Percentiles rank a stretch among this genome's conserved stretches.
These are phyloP conservation scores for Aulostomus chinensis DNA, from an alignment of 2,797 vertebrate genomes.

Conservation along the genomic window DNA sequence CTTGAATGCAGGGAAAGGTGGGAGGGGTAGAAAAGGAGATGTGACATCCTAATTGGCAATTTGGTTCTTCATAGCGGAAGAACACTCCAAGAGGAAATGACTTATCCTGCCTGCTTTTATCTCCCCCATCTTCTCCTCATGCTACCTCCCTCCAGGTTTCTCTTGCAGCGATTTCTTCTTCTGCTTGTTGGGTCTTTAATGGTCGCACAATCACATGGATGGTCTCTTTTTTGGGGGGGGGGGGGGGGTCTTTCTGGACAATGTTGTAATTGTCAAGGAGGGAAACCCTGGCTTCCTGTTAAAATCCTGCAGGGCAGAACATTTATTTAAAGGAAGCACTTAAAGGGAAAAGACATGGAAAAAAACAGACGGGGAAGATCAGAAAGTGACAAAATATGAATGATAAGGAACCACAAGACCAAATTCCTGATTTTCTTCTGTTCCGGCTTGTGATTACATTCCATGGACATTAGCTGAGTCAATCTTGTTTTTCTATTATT, in stretches of 20 bases:
- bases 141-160: conserved; percentile 31
- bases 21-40: not conserved
- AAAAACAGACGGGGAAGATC: conserved; percentile 18
- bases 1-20: conserved; percentile 24
- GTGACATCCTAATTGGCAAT: conserved; percentile 75
- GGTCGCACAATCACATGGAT: conserved; percentile 41
- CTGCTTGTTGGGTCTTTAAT: conserved; percentile 53
- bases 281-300: conserved; percentile 71
- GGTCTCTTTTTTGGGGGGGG: no score
- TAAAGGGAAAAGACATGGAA: conserved; percentile 29
- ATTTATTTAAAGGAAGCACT: conserved; percentile 75
- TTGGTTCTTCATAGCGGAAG: conserved; percentile 60
- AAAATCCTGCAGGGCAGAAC: conserved; percentile 71
- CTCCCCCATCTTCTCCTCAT: conserved; percentile 27
- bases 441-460: conserved; percentile 30
- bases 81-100: conserved; percentile 63
- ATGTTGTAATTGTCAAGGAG: conserved; percentile 65
- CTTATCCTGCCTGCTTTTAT: conserved; percentile 60
- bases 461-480: conserved; percentile 11
- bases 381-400: no score
- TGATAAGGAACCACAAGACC: conserved; percentile 39
- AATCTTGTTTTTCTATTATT: conserved; percentile 8
- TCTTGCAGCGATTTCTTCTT: conserved; percentile 42
- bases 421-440: conserved; percentile 31
- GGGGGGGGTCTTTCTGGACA: conserved; percentile 51